A percentile compares a stretch with the other conserved stretches of the same genome.
phyloP scores from a whole-genome alignment of 2,797 vertebrate species.

The Calcarius lapponicus region DNA sequence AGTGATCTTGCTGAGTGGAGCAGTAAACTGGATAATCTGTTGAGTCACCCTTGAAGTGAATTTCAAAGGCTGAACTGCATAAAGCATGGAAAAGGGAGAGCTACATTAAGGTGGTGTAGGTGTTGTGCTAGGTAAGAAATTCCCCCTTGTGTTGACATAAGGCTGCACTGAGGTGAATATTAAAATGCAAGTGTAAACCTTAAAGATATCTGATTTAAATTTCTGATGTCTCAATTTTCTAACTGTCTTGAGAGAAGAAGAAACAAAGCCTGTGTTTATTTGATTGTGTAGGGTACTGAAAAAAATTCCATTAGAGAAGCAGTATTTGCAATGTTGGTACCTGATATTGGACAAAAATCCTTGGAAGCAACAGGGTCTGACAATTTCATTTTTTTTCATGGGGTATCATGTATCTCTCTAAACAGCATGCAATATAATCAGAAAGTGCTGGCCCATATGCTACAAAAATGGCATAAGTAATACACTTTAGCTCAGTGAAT shows the following conservation, averaged over 20 bases:
- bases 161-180: neutral
- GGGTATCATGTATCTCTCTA: neutral
- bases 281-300: neutral
- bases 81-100: neutral
- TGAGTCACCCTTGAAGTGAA: neutral
- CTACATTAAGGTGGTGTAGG: neutral
- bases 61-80: neutral
- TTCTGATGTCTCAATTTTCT: neutral
- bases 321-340: neutral
- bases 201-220: conserved; percentile 3
- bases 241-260: neutral
- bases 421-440: conserved; percentile 32
- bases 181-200: neutral
- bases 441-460: conserved; percentile 46
- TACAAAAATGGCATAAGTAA: conserved; percentile 55
- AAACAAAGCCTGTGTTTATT: neutral
- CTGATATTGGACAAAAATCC: conserved; percentile 25
- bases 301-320: neutral
- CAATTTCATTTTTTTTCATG: neutral
- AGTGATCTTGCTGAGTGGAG: neutral
- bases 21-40: neutral
- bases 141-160: neutral
- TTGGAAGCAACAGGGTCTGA: neutral
- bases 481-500: conserved; percentile 10
- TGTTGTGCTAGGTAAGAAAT: neutral